These are phyloP conservation scores for Eupelmus urozonus DNA, from an alignment of 2,888 invertebrate genomes.

Conservation along the genomic window DNA sequence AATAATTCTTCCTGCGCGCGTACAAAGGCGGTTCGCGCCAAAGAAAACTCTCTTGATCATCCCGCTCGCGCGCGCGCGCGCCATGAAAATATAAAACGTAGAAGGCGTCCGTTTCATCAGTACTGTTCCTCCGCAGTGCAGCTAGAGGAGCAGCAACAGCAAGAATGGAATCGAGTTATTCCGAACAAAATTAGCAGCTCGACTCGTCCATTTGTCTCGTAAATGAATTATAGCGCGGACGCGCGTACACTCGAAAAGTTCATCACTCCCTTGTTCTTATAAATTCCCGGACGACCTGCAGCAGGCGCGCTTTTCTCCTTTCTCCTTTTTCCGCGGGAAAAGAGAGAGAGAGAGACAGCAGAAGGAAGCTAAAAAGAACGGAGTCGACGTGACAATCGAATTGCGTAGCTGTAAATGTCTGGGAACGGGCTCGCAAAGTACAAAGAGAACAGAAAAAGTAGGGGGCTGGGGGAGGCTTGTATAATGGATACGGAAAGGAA, in stretches of 20 bases:
- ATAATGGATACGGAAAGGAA: neutral
- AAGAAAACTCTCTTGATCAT: too few species aligned
- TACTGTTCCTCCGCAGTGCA: neutral
- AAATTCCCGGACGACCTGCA: slow-evolving; percentile 18
- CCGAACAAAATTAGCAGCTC: slow-evolving; percentile 42
- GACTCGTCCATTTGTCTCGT: slow-evolving; percentile 41
- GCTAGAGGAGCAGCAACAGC: neutral
- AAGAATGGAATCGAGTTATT: slow-evolving; percentile 41
- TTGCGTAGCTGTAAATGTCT: slow-evolving; percentile 45
- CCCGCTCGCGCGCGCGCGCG: too few species aligned
- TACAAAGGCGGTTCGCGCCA: too few species aligned
- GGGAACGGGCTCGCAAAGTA: slow-evolving; percentile 20
- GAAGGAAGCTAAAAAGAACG: slow-evolving; percentile 9
- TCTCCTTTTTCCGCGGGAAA: neutral
- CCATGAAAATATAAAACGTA: slow-evolving; percentile 36
- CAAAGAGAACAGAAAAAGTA: slow-evolving; percentile 24
- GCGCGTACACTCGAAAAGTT: neutral
- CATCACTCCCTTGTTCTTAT: slow-evolving; percentile 15
- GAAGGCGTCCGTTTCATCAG: neutral
- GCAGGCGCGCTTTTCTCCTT: neutral
- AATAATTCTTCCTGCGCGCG: too few species aligned
- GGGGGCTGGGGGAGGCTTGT: neutral
- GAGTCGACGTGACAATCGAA: slow-evolving; percentile 43
- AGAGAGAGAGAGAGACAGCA: neutral
- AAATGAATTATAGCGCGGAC: slow-evolving; percentile 32